These are phyloP conservation scores for Mirza zaza DNA, from an alignment of 2,113 vertebrate genomes.

Conservation along the genomic window DNA sequence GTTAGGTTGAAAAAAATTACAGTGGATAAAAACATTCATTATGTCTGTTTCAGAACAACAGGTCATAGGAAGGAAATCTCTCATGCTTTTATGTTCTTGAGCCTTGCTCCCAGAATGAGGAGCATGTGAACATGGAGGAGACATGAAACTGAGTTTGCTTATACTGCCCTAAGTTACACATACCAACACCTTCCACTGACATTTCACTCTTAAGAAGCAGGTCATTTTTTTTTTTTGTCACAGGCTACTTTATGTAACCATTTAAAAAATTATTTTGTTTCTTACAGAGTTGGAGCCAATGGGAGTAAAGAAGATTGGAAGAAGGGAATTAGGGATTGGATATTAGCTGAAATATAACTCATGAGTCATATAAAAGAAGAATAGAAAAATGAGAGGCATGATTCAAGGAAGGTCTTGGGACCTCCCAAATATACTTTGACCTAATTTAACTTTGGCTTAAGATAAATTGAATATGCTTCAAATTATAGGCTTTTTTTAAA, in stretches of 20 bases:
- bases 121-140: no score
- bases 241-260: neutral
- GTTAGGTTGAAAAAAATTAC: neutral
- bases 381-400: neutral
- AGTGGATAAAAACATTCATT: neutral
- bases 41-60: neutral
- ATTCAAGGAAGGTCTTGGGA: neutral
- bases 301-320: neutral
- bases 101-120: neutral
- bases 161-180: neutral
- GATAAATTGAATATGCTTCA: neutral
- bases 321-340: neutral
- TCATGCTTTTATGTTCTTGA: neutral
- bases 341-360: neutral
- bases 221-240: neutral
- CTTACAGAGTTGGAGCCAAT: neutral
- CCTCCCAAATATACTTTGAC: neutral
- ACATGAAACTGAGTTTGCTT: neutral
- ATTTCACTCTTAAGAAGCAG: neutral
- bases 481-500: neutral
- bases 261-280: neutral
- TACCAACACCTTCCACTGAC: neutral
- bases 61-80: neutral
- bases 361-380: neutral
- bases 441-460: neutral